Conservation (phyloP, 2,113 vertebrate genomes). For the Prolemur simus region DNA sequence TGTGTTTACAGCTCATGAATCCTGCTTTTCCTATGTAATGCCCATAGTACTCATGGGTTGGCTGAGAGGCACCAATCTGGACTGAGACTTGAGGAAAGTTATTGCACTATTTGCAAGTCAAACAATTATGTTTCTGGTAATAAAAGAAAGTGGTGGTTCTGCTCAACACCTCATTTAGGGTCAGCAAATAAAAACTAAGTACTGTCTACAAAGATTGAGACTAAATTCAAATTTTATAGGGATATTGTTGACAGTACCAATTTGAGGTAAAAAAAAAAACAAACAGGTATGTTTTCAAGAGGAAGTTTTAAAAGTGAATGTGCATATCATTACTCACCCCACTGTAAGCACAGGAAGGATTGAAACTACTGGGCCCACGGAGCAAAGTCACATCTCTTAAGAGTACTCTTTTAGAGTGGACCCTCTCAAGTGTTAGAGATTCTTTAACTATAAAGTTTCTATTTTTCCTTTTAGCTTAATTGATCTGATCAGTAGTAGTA, state of each 20-base stretch:
- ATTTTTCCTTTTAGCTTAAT: conserved; percentile 1
- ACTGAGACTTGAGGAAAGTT: not conserved
- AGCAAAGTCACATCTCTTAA: not conserved
- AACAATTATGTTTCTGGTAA: not conserved
- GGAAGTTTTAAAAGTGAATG: not conserved
- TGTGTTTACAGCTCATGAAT: not conserved
- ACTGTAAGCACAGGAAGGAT: not conserved
- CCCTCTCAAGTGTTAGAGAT: not conserved
- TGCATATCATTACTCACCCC: not conserved
- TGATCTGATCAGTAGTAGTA: not conserved
- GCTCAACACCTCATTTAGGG: not conserved
- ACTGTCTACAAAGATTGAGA: not conserved
- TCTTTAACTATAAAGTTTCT: not conserved
- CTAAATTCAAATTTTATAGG: not conserved
- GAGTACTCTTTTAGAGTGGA: not conserved
- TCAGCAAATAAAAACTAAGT: not conserved
- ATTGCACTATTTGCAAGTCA: not conserved
- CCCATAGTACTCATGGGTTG: not conserved
- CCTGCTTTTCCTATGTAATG: not conserved
- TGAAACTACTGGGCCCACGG: not conserved
- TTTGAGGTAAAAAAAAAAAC: not conserved
- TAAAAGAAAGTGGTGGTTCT: not conserved
- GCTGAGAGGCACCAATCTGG: not conserved
- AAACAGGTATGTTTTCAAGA: not conserved
- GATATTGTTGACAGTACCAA: not conserved